Evolutionary conservation across 2,113 vertebrate genomes (phyloP).

Genomic region (Forbesichthys papilliferus): DNA sequence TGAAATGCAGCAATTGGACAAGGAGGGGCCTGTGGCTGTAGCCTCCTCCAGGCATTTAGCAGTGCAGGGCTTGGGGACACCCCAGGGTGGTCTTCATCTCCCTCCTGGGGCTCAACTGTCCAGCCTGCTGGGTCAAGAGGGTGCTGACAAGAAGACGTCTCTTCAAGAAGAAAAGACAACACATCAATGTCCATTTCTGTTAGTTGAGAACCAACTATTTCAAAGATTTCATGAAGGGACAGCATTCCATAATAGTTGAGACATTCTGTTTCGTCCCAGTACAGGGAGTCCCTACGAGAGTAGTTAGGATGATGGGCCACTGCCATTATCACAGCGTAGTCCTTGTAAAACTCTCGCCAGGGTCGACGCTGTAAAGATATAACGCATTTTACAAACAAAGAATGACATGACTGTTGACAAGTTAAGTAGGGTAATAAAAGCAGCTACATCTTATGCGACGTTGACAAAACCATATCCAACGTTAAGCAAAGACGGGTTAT

Average conservation of each 20-base stretch:
- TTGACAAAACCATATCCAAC: not conserved
- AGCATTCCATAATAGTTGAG: conserved; percentile 87
- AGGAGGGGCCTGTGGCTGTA: conserved; percentile 31
- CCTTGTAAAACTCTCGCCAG: conserved; percentile 23
- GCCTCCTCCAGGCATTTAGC: conserved; percentile 69
- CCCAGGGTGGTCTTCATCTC: conserved; percentile 28
- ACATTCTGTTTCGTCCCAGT: conserved; percentile 89
- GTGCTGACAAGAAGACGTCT: conserved; percentile 74
- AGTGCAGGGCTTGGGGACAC: conserved; percentile 61
- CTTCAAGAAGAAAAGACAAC: conserved; percentile 85
- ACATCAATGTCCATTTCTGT: conserved; percentile 84
- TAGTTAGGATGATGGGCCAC: conserved; percentile 38
- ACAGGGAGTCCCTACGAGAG: conserved; percentile 57
- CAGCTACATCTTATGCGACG: not conserved
- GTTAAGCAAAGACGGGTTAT: not conserved
- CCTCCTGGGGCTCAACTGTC: conserved; percentile 58
- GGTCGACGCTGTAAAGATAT: conserved; percentile 12
- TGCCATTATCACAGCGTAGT: conserved; percentile 58
- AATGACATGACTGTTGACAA: not conserved
- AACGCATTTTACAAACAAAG: not conserved
- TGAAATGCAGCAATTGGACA: conserved; percentile 39
- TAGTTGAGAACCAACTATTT: conserved; percentile 86
- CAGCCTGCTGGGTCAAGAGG: conserved; percentile 78
- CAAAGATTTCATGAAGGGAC: conserved; percentile 86
- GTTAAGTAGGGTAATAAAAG: not conserved